Evolutionary conservation across 2,888 invertebrate genomes (phyloP).

Genomic region (Drosophila anomelani): DNA sequence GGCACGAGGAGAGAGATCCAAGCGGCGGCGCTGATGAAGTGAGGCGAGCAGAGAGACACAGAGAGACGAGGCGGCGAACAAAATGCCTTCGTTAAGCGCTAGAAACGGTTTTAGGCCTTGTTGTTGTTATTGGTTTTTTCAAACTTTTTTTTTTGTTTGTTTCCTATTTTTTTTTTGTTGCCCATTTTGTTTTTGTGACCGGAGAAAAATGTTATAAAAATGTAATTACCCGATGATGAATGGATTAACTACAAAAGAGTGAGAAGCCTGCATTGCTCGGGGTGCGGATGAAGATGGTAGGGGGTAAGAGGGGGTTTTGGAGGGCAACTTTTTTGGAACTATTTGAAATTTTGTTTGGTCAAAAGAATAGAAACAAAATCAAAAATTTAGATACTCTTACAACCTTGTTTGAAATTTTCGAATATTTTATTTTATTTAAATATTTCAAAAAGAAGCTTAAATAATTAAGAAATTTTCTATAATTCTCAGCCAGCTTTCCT

Average conservation of each 20-base stretch:
- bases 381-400: conserved; percentile 4
- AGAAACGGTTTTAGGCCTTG: conserved; percentile 70
- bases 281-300: conserved; percentile 59
- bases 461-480: not conserved
- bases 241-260: conserved; percentile 79
- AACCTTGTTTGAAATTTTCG: not conserved
- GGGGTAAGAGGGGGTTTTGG: not conserved
- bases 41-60: conserved; percentile 17
- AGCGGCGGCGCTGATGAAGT: conserved; percentile 17
- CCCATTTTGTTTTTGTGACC: conserved; percentile 74
- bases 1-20: conserved; percentile 27
- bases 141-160: conserved; percentile 18
- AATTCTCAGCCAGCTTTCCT: not conserved
- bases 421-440: not conserved
- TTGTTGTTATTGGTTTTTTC: conserved; percentile 45
- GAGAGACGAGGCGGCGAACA: conserved; percentile 65
- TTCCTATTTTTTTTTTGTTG: conserved; percentile 56
- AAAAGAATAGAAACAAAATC: conserved; percentile 16
- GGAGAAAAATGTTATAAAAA: conserved; percentile 78
- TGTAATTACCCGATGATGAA: conserved; percentile 81
- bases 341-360: conserved; percentile 53
- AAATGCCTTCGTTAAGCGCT: conserved; percentile 78
- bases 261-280: conserved; percentile 68
- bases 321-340: conserved; percentile 36
- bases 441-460: not conserved